Evolutionary conservation across 92 coral and sea anemone genomes (phyloP), one percentile per base, ranked within the genome.

Genomic region (Chrysogorgia sp.): DNA sequence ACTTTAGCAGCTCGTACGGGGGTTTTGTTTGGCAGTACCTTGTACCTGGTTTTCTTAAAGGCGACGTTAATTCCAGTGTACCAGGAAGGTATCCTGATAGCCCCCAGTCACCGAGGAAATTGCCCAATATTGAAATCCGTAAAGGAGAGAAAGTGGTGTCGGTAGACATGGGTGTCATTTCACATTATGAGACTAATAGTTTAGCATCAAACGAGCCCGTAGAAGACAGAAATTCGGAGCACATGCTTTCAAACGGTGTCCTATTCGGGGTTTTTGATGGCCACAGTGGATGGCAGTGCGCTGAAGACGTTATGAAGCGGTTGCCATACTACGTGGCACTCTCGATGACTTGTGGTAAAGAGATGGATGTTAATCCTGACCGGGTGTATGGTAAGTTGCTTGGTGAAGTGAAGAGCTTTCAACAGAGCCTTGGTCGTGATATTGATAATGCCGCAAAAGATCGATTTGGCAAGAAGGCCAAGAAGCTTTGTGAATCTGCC

Each of bases 241-340:
- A 90, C 74, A 75, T 77, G 23, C 60, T 91, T 21, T 75, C 69
- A 22, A 83, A 86, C 31, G 99, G 99, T 40, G 68, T 85, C 30
- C 82, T 85, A 20, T 96, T 96, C 79, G 92, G 97, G 74, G 92
- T 96, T 26, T 89, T 91, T 82, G 99, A 96, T 79, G 99, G 99
- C 15, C 99, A 96, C 61, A 96, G 99, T 55, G 99, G 99, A 34
- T 96, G 97, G 97, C 99, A 96, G 68, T 96, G 99, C 63, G 99
- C 99, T 7, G 96, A 96, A 79, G 85, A 90, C 0, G 92, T 96
- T 14, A 85, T 90, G 63, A 87, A 75, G 14, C 88, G 99, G 7
- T 81, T 96, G 62, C 99, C 99, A 5, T 29, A 85, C n/a, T 96
- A 96, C 74, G 30, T 91, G 4, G 99, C 99, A 0, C 81, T 96